phyloP scores from a whole-genome alignment of 2,113 vertebrate species.

The Sebastes fasciatus region DNA sequence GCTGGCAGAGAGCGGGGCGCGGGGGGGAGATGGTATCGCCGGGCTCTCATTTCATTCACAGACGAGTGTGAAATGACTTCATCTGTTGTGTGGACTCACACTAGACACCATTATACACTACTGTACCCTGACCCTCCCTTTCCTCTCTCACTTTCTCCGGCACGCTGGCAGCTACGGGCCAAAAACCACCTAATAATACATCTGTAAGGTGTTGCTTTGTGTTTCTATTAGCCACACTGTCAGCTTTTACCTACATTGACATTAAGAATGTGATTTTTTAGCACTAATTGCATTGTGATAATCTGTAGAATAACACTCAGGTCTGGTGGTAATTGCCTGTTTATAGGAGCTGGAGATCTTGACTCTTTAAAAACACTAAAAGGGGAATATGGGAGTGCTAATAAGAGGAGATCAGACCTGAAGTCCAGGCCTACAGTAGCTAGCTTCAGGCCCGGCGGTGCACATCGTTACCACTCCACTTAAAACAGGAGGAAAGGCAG shows the following conservation, averaged over 20 bases:
- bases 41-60: slow-evolving; percentile 79
- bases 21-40: slow-evolving; percentile 75
- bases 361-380: slow-evolving; percentile 26
- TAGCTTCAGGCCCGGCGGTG: slow-evolving; percentile 45
- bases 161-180: slow-evolving; percentile 60
- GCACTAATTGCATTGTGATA: slow-evolving; percentile 38
- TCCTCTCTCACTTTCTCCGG: slow-evolving; percentile 49
- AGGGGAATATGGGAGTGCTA: slow-evolving; percentile 7
- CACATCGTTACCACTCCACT: slow-evolving; percentile 65
- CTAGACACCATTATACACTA: slow-evolving; percentile 74
- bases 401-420: slow-evolving; percentile 57
- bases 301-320: slow-evolving; percentile 23
- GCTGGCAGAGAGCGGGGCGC: slow-evolving; percentile 63
- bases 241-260: slow-evolving; percentile 48
- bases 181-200: slow-evolving; percentile 58
- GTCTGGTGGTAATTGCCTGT: slow-evolving; percentile 44
- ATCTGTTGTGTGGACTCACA: slow-evolving; percentile 77
- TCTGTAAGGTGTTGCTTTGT: slow-evolving; percentile 60
- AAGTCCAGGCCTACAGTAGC: slow-evolving; percentile 52
- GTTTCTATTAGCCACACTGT: slow-evolving; percentile 37
- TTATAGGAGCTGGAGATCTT: slow-evolving; percentile 11
- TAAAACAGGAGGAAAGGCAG: slow-evolving; percentile 42
- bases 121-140: slow-evolving; percentile 63
- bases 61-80: slow-evolving; percentile 83
- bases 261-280: slow-evolving; percentile 27